phyloP scores from a whole-genome alignment of 1,140 invertebrate genomes.

The Euura lappo region DNA sequence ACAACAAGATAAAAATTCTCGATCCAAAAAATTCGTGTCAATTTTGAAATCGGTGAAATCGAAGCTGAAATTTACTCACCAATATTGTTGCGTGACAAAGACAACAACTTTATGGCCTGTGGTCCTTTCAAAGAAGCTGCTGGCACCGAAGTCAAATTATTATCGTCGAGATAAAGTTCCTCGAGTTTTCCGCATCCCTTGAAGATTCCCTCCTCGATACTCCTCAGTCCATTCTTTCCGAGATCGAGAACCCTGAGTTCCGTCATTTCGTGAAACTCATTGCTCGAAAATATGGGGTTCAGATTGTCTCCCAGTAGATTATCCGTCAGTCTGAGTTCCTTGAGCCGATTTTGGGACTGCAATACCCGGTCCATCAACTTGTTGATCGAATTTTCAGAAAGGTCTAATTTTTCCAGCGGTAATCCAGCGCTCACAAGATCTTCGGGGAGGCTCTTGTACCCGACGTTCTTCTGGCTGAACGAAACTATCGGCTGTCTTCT shows the following conservation, averaged over 20 bases:
- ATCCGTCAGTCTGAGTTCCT: constrained; percentile 75
- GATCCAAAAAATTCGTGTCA: constrained; percentile 8
- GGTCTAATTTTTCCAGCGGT: constrained; percentile 76
- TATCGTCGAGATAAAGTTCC: constrained; percentile 81
- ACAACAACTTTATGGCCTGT: constrained; percentile 71
- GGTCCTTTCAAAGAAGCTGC: constrained; percentile 81
- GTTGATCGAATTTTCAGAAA: constrained; percentile 82
- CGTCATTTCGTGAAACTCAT: constrained; percentile 78
- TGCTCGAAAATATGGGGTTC: constrained; percentile 88
- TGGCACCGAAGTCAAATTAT: constrained; percentile 77
- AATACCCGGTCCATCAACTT: constrained; percentile 79
- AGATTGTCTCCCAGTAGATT: constrained; percentile 87
- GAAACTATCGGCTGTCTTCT: constrained; percentile 76
- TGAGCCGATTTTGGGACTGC: constrained; percentile 68
- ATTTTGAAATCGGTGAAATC: not conserved
- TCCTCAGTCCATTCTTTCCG: constrained; percentile 77
- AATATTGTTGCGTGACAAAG: constrained; percentile 80
- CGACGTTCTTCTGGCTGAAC: constrained; percentile 78
- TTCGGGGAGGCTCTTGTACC: constrained; percentile 78
- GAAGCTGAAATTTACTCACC: constrained; percentile 65
- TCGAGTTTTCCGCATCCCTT: constrained; percentile 81
- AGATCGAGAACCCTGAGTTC: constrained; percentile 78
- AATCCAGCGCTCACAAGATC: constrained; percentile 60
- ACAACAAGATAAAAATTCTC: constrained; percentile 39
- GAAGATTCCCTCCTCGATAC: constrained; percentile 83